phyloP scores from a whole-genome alignment of 2,888 invertebrate species.

The Pseudolycoriella hygida region DNA sequence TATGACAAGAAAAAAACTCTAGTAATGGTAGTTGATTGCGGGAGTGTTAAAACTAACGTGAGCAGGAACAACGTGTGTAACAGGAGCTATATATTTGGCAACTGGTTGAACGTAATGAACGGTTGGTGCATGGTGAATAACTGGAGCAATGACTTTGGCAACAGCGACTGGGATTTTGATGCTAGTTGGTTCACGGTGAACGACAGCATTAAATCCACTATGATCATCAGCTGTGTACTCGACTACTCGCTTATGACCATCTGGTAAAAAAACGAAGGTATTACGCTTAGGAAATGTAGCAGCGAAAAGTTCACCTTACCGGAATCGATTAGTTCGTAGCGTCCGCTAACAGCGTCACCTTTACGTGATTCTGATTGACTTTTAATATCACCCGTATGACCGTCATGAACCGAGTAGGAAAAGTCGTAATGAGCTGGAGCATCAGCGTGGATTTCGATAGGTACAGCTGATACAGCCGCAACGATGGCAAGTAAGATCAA shows the following conservation, averaged over 20 bases:
- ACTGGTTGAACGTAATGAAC: background rate
- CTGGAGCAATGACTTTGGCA: slow-evolving; percentile 9
- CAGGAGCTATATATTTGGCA: background rate
- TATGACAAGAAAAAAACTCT: background rate
- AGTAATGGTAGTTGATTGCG: background rate
- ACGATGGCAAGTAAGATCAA: no score
- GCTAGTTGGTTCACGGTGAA: slow-evolving; percentile 9
- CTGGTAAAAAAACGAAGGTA: slow-evolving; percentile 13
- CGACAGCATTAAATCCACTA: slow-evolving; percentile 29
- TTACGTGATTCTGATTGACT: background rate
- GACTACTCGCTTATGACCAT: slow-evolving; percentile 26
- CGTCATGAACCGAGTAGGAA: background rate
- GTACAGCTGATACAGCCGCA: no score
- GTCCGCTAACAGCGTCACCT: background rate
- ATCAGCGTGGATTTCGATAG: background rate
- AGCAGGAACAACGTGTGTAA: background rate
- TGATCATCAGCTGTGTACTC: slow-evolving; percentile 27
- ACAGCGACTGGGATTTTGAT: slow-evolving; percentile 8
- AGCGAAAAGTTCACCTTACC: no score
- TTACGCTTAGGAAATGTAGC: no score
- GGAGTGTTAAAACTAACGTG: background rate
- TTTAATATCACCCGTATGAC: background rate
- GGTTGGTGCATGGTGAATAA: background rate
- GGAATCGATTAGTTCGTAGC: background rate
- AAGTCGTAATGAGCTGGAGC: background rate